Base-by-base conservation (phyloP, 1,140 invertebrate species). In the Ceratitis capitata region DNA sequence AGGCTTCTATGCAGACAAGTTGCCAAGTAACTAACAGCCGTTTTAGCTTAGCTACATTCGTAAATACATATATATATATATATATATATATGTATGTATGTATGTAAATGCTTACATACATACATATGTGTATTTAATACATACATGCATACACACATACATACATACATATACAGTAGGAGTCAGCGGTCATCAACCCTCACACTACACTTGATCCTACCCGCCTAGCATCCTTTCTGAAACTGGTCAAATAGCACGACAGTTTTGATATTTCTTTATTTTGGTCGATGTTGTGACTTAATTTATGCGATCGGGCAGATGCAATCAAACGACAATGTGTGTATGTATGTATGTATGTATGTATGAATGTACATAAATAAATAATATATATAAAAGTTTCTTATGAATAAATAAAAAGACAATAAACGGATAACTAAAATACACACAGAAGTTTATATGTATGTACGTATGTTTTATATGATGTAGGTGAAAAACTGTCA, bases 351-450 rank as follows among this genome's bases (percentile, higher is more conserved):
- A n/a, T n/a, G n/a, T n/a, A n/a, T n/a, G n/a, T n/a, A n/a, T n/a
- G n/a, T n/a, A n/a, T n/a, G n/a, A n/a, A n/a, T n/a, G n/a, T n/a
- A n/a, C n/a, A n/a, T n/a, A n/a, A n/a, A n/a, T n/a, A n/a, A 56
- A 56, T 56, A 56, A 56, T 26, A 26, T 4, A 26, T 26, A 61
- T 61, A 61, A 29, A 61, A 61, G 26, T 61, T 61, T 26, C 5
- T 61, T 61, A 61, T 61, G 29, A 61, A 61, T 61, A 61, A 61
- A 61, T 61, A 61, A 61, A n/a, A 61, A 61, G 56, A 61, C 56
- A 61, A 61, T 61, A 26, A 61, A 26, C 56, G 56, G 56, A 61
- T 26, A 23, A 5, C 23, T 61, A 61, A 61, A 29, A 61, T 26
- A 29, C 10, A 23, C n/a, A 61, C 56, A 26, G 29, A 61, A 61